These are phyloP conservation scores for Enteromius trimaculatus DNA, from an alignment of 2,797 vertebrate genomes.

Conservation along the genomic window DNA sequence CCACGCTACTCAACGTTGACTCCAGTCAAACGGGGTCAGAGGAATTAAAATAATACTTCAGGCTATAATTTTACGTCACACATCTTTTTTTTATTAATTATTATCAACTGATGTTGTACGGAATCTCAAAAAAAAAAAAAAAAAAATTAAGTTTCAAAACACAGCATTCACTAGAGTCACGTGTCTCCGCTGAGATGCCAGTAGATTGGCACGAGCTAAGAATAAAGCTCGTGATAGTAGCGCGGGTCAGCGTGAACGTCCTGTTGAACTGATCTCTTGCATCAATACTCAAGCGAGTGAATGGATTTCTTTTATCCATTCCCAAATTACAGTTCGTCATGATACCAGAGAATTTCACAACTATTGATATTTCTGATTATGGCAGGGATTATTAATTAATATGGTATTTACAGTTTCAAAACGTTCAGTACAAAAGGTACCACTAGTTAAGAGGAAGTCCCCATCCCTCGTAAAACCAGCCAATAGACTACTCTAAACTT, in stretches of 20 bases:
- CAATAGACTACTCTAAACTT: too few relatives aligned
- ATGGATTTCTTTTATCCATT: neutral
- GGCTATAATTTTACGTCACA: too few relatives aligned
- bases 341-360: neutral
- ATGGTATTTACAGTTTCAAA: neutral
- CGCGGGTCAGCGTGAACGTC: neutral
- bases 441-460: neutral
- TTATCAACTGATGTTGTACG: neutral
- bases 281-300: too few relatives aligned
- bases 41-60: neutral
- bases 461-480: neutral
- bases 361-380: too few relatives aligned
- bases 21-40: conserved; percentile 58
- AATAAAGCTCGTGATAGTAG: neutral
- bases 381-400: neutral
- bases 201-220: neutral
- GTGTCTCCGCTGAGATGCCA: neutral
- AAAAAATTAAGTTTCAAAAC: neutral
- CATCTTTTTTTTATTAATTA: neutral
- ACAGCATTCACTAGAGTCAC: neutral
- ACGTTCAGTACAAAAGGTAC: neutral
- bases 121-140: neutral
- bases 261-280: too few relatives aligned
- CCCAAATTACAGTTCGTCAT: neutral
- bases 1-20: neutral